Conservation (phyloP, 2,797 vertebrate species). For the Hozukius guyotensis region DNA sequence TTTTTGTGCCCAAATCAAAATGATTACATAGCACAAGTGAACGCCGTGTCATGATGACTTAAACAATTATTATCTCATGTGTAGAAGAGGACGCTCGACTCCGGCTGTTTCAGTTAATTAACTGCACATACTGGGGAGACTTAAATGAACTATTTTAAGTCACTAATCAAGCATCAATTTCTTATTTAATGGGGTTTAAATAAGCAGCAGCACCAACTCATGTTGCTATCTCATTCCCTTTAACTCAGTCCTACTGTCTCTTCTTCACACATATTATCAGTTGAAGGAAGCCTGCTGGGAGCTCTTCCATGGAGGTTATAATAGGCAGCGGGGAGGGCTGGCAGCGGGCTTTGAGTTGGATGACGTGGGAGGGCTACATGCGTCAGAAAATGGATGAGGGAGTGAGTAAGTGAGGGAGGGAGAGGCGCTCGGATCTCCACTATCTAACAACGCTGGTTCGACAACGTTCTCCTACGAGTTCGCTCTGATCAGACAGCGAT, state of each 20-base stretch:
- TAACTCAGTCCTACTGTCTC: not conserved
- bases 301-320: slow-evolving; percentile 23
- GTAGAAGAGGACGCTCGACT: slow-evolving; percentile 6
- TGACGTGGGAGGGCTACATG: slow-evolving; percentile 54
- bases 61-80: slow-evolving; percentile 12
- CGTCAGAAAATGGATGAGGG: slow-evolving; percentile 38
- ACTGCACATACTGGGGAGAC: slow-evolving; percentile 8
- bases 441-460: slow-evolving; percentile 24
- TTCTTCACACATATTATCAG: slow-evolving; percentile 14
- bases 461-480: slow-evolving; percentile 35
- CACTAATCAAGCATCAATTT: slow-evolving; percentile 19
- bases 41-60: slow-evolving; percentile 15
- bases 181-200: slow-evolving; percentile 42
- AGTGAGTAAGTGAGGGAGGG: not conserved
- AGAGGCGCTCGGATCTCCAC: slow-evolving; percentile 4
- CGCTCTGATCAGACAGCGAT: slow-evolving; percentile 44
- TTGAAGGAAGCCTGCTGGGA: slow-evolving; percentile 23
- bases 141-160: slow-evolving; percentile 25
- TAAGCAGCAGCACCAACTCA: not conserved
- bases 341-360: slow-evolving; percentile 21
- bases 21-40: slow-evolving; percentile 33
- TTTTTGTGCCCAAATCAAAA: slow-evolving; percentile 16
- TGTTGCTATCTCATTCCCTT: slow-evolving; percentile 7
- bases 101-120: slow-evolving; percentile 33
- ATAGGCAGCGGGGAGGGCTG: slow-evolving; percentile 14